Percentiles rank a stretch among this genome's conserved stretches.
phyloP scores from a whole-genome alignment of 2,113 vertebrate genomes.

The Notothenia coriiceps region DNA sequence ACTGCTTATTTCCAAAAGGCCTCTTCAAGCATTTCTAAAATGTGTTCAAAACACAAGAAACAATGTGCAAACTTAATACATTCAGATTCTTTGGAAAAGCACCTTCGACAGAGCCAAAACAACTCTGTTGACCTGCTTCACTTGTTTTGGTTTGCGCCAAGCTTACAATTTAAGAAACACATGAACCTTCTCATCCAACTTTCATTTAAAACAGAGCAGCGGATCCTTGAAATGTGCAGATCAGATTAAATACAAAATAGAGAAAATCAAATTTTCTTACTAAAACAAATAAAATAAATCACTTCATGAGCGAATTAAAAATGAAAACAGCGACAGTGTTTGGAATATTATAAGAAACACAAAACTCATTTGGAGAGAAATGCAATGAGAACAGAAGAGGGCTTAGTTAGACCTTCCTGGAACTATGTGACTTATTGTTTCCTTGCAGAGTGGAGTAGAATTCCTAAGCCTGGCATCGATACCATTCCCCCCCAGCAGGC shows the following conservation, averaged over 20 bases:
- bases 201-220: constrained; percentile 31
- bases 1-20: background rate
- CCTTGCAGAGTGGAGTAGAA: constrained; percentile 31
- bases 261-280: constrained; percentile 14
- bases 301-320: constrained; percentile 25
- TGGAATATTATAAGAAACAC: constrained; percentile 21
- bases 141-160: background rate
- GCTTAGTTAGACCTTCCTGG: constrained; percentile 5
- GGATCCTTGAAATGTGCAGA: constrained; percentile 34
- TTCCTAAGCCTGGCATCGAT: constrained; percentile 47
- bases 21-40: background rate
- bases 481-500: constrained; percentile 25
- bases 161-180: background rate
- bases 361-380: constrained; percentile 7
- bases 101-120: background rate
- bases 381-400: background rate
- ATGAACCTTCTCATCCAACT: constrained; percentile 16
- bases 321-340: constrained; percentile 12
- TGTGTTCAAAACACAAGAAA: background rate
- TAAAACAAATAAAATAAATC: constrained; percentile 8
- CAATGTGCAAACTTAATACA: background rate
- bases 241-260: constrained; percentile 30
- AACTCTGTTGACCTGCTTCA: background rate
- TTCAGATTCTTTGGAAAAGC: constrained; percentile 7
- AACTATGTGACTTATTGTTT: constrained; percentile 45